Base-by-base conservation (phyloP, 2,888 invertebrate genomes). In the Dynastes hyllus region DNA sequence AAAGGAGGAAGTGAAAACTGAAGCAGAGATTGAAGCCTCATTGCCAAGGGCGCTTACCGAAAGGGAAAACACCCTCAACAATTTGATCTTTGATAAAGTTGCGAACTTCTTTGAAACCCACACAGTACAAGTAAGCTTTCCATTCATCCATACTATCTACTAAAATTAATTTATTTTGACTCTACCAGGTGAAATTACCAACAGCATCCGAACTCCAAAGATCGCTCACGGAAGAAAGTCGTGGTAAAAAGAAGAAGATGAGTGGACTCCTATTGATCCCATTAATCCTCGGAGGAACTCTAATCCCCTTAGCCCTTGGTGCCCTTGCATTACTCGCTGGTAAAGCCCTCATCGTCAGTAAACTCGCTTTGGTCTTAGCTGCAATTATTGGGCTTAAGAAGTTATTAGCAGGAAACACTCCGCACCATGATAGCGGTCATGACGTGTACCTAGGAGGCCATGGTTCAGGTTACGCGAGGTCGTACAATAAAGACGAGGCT, bases 331-430 rank as follows among this genome's bases (percentile, higher is more conserved):
- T 96, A 73, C 88, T 96, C 77, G 96, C 96, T 63, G 96, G 96
- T 83, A 96, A 96, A 88, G 96, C 96, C 61, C 89, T 96, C 81
- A 96, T 96, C 84, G 94, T 96, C 69, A 95, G 95, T 82, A 96
- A 96, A 87, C 89, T 96, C 83, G 96, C 96, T 0, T 88, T 96
- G 76, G 95, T 96, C 0, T 89, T 96, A 71, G 95, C 96, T 79
- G 95, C 94, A 83, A 96, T 96, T 84, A 95, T 96, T 83, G 96
- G 96, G 2, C 90, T 96, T 88, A 96, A 96, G 91, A 96, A 96
- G 85, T 91, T 96, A 45, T 90, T 96, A 66, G 58, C 73, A 16
- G 93, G 94, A 29, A 91, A 93, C 2, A 92, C 92, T 5, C 87
- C 88, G 9, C 90, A 77, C 55, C 79, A 91, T 84, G 93, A 94